These are phyloP conservation scores for Drosophila prostipennis DNA, from an alignment of 2,888 invertebrate species.

Conservation along the genomic window DNA sequence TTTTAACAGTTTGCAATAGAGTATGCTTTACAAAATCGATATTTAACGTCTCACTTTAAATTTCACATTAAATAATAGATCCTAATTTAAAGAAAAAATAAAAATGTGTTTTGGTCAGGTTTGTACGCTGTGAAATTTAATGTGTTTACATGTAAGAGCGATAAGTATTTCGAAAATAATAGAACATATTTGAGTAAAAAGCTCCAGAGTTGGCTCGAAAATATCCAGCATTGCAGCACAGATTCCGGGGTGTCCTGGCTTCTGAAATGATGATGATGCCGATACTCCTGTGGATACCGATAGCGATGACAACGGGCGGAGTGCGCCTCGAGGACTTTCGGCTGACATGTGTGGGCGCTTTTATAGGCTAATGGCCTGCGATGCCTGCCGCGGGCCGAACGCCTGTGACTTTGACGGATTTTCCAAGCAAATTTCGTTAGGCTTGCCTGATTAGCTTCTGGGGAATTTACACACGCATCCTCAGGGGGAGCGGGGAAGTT, in stretches of 20 bases:
- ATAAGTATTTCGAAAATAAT: too few species aligned
- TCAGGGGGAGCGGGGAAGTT: not conserved
- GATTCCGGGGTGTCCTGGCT: conserved; percentile 51
- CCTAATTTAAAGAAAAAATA: too few species aligned
- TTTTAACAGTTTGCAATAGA: too few species aligned
- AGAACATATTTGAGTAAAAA: too few species aligned
- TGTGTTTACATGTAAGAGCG: too few species aligned
- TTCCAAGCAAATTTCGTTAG: conserved; percentile 54
- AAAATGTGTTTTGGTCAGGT: too few species aligned
- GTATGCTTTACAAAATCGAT: too few species aligned
- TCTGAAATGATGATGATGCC: conserved; percentile 43
- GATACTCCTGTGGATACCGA: conserved; percentile 60
- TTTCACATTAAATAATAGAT: too few species aligned
- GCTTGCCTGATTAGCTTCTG: conserved; percentile 64
- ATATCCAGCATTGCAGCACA: not conserved
- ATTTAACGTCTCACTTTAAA: too few species aligned
- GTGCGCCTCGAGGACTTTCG: conserved; percentile 59
- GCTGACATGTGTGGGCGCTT: conserved; percentile 60
- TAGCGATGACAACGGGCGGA: conserved; percentile 57
- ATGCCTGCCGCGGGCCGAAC: conserved; percentile 47
- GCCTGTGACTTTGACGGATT: conserved; percentile 64
- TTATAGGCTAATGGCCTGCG: conserved; percentile 56
- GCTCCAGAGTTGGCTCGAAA: not conserved
- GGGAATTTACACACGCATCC: conserved; percentile 7
- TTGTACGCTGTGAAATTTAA: too few species aligned